Base-by-base conservation (phyloP, 2,113 vertebrate genomes). In the Myotis davidii region DNA sequence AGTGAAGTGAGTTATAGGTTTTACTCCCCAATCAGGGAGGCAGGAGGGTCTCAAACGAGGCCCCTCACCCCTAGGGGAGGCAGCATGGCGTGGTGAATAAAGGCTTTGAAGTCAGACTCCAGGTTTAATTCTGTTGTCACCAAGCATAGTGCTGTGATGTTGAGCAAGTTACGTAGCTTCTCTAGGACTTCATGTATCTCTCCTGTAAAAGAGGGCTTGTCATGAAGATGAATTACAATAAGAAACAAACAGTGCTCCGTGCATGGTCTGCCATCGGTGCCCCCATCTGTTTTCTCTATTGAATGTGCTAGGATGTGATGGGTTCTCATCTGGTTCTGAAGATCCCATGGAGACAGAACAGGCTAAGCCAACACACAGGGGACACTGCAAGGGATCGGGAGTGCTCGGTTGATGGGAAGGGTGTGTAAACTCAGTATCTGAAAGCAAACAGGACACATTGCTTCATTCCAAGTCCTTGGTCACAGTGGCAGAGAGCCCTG, bases 251-350 rank as follows among this genome's bases (percentile, higher is more conserved):
- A 25, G 50, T 10, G 32, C n/a, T 78, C 32, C 23, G 1, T 17
- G 20, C 16, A 9, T 2, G 23, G 42, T 20, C 45, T n/a, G 56
- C 45, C 11, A 18, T 9, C 29, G 0, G 45, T 0, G 2, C 2
- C 13, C 8, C 52, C 61, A 9, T 21, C 3, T 1, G 5, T 18
- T 77, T 48, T 48, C 81, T 61, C 83, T 50, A 11, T 0, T 21
- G 32, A 52, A 52, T 5, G 17, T 12, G 42, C 59, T 45, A 9
- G 21, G 4, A 29, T 2, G 9, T 29, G 8, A 20, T 16, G 2
- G 8, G 1, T 23, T 21, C 29, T 16, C 27, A 18, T 9, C 27
- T 11, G n/a, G 9, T 7, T 16, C 23, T 32, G 23, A 69, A 39
- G 45, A 50, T 32, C 85, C 56, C 9, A 2, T 11, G 37, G 21